These are phyloP conservation scores for Sebastes wilsoni DNA, from an alignment of 2,797 vertebrate genomes.

Conservation along the genomic window DNA sequence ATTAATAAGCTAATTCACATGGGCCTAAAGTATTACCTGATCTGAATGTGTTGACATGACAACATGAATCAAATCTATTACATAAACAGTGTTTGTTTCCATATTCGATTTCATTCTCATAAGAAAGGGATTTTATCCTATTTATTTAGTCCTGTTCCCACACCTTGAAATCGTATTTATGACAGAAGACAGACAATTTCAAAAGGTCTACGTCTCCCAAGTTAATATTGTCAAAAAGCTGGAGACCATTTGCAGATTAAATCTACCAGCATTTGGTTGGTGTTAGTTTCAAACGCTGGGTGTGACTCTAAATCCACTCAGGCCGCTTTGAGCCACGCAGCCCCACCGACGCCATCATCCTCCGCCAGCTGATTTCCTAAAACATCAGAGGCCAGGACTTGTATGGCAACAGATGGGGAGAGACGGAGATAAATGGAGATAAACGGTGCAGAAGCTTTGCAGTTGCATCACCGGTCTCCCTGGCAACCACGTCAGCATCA, in stretches of 20 bases:
- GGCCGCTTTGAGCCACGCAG: slow-evolving; percentile 39
- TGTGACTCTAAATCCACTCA: slow-evolving; percentile 56
- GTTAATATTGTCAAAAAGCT: slow-evolving; percentile 26
- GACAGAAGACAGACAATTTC: slow-evolving; percentile 18
- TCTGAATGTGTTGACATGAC: not conserved
- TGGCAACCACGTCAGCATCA: slow-evolving; percentile 8
- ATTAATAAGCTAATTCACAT: not conserved
- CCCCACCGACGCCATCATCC: slow-evolving; percentile 50
- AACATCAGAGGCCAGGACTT: slow-evolving; percentile 41
- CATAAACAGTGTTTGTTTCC: not conserved
- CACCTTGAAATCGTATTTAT: slow-evolving; percentile 30
- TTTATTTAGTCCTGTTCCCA: slow-evolving; percentile 1
- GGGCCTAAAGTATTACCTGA: not conserved
- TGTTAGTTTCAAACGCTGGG: slow-evolving; percentile 61
- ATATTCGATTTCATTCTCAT: slow-evolving; percentile 26
- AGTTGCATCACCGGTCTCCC: slow-evolving; percentile 16
- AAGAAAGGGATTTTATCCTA: slow-evolving; percentile 8
- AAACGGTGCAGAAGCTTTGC: not conserved
- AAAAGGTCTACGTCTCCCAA: slow-evolving; percentile 29
- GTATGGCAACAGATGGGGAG: slow-evolving; percentile 44
- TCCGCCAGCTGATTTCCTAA: slow-evolving; percentile 55
- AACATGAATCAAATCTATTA: not conserved
- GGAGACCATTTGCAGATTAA: slow-evolving; percentile 42
- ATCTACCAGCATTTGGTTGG: slow-evolving; percentile 59
- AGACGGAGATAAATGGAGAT: slow-evolving; percentile 23